A percentile compares a stretch with the other conserved stretches of the same genome.
These are phyloP conservation scores for Nannoperca australis DNA, from an alignment of 2,797 vertebrate species.

Conservation along the genomic window DNA sequence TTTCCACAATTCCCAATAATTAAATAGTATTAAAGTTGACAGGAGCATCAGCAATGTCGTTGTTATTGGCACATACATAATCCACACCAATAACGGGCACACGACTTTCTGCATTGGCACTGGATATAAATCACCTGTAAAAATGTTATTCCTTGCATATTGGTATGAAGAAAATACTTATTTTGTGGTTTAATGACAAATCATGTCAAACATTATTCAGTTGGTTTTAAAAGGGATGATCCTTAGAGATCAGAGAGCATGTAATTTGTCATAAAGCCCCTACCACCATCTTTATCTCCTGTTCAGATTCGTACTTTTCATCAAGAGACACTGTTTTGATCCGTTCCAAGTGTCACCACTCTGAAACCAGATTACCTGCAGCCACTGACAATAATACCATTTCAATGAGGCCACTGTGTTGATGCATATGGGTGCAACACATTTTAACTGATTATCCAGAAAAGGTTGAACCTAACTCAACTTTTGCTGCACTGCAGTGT, in stretches of 20 bases:
- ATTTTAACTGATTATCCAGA: neutral
- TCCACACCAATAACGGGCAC: neutral
- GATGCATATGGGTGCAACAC: neutral
- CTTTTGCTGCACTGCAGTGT: neutral
- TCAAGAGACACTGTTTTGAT: neutral
- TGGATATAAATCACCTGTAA: neutral
- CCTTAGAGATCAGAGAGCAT: neutral
- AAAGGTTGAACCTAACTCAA: neutral
- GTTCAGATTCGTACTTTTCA: slow-evolving; percentile 1
- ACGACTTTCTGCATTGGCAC: neutral
- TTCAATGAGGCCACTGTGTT: neutral
- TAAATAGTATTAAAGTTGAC: neutral
- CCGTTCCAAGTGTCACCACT: neutral
- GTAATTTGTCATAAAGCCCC: slow-evolving; percentile 22
- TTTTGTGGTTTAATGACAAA: neutral
- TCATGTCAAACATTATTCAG: neutral
- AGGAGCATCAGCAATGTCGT: too few species aligned
- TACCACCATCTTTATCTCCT: slow-evolving; percentile 8
- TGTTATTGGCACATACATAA: neutral
- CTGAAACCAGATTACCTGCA: neutral
- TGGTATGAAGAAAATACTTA: neutral
- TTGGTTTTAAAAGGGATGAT: neutral
- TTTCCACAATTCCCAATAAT: neutral
- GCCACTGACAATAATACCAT: neutral
- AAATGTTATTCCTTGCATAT: neutral